Conservation (phyloP, 2,797 vertebrate species). For the Tadarida brasiliensis region DNA sequence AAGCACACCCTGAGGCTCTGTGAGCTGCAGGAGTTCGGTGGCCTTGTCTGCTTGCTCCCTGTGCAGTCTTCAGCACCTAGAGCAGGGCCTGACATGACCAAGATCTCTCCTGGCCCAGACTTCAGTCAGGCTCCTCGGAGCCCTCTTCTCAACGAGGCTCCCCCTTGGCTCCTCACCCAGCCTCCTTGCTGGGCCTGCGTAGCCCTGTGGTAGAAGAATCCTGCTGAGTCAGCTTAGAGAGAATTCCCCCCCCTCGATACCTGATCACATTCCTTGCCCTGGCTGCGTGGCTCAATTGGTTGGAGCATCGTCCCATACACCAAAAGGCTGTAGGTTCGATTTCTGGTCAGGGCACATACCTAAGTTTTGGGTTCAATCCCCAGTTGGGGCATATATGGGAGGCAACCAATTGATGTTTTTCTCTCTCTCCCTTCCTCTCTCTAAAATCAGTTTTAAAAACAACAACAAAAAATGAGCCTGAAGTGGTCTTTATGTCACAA, state of each 20-base stretch:
- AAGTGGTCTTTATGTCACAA: background rate
- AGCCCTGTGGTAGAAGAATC: background rate
- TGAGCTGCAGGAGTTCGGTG: background rate
- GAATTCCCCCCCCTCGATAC: background rate
- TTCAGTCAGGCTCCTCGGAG: background rate
- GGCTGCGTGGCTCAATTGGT: background rate
- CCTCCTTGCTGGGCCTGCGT: background rate
- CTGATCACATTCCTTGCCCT: background rate
- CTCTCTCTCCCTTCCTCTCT: background rate
- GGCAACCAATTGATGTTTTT: background rate
- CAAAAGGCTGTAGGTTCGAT: background rate
- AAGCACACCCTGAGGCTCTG: background rate
- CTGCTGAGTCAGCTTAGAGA: background rate
- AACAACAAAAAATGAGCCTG: background rate
- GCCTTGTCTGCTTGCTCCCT: background rate
- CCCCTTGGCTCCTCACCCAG: background rate
- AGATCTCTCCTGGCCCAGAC: background rate
- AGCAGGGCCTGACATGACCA: background rate
- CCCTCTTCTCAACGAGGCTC: background rate
- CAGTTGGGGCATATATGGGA: background rate
- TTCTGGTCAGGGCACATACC: too few species aligned
- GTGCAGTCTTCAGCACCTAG: background rate
- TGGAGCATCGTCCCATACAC: background rate
- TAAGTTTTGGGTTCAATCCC: too few species aligned
- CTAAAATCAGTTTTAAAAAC: background rate